Conservation (phyloP, 2,113 vertebrate genomes). For the Mastomys natalensis region DNA sequence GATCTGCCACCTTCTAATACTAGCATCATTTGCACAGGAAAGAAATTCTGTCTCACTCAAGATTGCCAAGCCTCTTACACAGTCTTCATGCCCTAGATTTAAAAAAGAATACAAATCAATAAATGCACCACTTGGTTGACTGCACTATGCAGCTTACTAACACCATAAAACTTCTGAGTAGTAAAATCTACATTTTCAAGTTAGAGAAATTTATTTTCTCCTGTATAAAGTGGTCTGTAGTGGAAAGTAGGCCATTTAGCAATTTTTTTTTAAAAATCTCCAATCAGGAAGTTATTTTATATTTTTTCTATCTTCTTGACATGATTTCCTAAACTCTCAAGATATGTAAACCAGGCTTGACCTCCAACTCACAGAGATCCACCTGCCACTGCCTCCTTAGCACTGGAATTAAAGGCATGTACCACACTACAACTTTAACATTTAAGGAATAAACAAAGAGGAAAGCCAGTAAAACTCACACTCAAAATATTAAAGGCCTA, state of each 20-base stretch:
- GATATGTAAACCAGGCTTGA: neutral
- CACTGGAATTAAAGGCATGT: neutral
- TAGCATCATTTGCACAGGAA: slow-evolving; percentile 97
- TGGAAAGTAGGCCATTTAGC: neutral
- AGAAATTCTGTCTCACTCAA: slow-evolving; percentile 95
- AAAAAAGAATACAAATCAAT: slow-evolving; percentile 54
- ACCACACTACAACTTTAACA: neutral
- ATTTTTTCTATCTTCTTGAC: neutral
- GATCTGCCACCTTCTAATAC: slow-evolving; percentile 95
- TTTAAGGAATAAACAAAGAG: slow-evolving; percentile 33
- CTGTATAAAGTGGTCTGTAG: neutral
- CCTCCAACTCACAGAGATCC: neutral
- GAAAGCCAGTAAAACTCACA: neutral
- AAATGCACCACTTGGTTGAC: neutral
- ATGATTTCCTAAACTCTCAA: slow-evolving; percentile 32
- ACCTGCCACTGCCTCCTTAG: neutral
- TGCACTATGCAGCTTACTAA: neutral
- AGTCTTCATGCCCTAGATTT: slow-evolving; percentile 96
- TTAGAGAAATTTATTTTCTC: slow-evolving; percentile 56
- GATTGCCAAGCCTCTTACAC: slow-evolving; percentile 96
- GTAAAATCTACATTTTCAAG: slow-evolving; percentile 54
- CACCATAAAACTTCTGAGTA: slow-evolving; percentile 11
- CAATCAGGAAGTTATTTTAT: slow-evolving; percentile 10
- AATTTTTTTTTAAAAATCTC: neutral
- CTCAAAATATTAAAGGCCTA: neutral